Percentiles rank a stretch among this genome's conserved stretches.
Evolutionary conservation across 2,888 invertebrate genomes (phyloP).

Genomic region (Limnephilus auricula): DNA sequence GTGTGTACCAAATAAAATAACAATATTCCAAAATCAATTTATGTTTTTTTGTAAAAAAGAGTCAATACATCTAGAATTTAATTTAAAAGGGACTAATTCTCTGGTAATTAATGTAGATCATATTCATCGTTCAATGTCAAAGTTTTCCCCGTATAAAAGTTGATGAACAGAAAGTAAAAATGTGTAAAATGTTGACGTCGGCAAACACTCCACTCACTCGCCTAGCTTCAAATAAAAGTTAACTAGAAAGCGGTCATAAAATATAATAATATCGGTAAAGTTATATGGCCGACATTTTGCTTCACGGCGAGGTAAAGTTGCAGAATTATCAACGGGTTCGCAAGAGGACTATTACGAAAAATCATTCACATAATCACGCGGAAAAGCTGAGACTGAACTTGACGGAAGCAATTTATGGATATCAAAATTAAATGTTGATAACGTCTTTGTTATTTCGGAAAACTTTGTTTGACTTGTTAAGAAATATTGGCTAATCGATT

Average conservation of each 20-base stretch:
- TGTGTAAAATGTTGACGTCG: slow-evolving; percentile 42
- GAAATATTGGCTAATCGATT: neutral
- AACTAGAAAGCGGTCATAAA: slow-evolving; percentile 47
- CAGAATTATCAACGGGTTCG: slow-evolving; percentile 18
- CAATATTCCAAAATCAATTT: too few species aligned
- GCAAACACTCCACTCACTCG: slow-evolving; percentile 14
- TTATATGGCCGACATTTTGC: slow-evolving; percentile 45
- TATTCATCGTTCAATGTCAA: slow-evolving; percentile 55
- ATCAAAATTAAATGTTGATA: neutral
- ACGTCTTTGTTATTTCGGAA: neutral
- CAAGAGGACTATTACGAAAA: slow-evolving; percentile 21
- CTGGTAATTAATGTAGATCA: slow-evolving; percentile 44
- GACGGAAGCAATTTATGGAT: neutral
- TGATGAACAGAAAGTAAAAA: slow-evolving; percentile 45
- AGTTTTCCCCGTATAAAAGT: slow-evolving; percentile 42
- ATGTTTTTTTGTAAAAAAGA: too few species aligned
- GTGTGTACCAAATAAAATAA: too few species aligned
- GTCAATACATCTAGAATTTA: too few species aligned
- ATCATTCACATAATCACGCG: slow-evolving; percentile 25
- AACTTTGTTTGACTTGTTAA: neutral
- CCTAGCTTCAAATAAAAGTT: slow-evolving; percentile 20
- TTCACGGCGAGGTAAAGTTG: slow-evolving; percentile 30
- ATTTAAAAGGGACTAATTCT: too few species aligned
- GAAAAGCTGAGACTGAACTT: slow-evolving; percentile 1
- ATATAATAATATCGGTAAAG: slow-evolving; percentile 50